Percentiles rank a stretch among this genome's conserved stretches.
Conservation (phyloP, 37 sponge, comb jelly and placozoan species). For the Theonella swinhoei region DNA sequence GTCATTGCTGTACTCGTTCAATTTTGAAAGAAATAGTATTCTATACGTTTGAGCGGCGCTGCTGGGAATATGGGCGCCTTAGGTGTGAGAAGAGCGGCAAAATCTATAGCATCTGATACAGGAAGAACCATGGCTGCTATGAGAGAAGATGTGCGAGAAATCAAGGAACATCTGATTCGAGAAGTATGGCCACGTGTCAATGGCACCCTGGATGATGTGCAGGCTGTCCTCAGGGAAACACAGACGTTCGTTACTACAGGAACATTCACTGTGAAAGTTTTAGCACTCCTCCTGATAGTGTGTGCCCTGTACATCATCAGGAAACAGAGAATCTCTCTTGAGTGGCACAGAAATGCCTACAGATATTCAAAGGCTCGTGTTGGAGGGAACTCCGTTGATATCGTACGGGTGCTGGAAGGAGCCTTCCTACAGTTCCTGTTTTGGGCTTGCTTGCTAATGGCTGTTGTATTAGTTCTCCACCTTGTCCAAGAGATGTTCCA, state of each 20-base stretch:
- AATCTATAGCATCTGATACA: neutral
- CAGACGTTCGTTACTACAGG: constrained; percentile 3
- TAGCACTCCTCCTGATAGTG: neutral
- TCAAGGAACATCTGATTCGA: neutral
- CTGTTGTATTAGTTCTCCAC: neutral
- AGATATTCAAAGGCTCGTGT: neutral
- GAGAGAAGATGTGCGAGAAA: neutral
- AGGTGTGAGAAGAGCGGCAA: neutral
- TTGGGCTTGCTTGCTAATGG: neutral
- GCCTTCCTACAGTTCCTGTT: constrained; percentile 3
- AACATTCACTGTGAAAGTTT: neutral
- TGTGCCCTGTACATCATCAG: neutral
- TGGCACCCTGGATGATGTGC: neutral
- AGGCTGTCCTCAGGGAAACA: neutral
- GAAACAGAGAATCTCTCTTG: neutral
- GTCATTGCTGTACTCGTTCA: too few relatives aligned
- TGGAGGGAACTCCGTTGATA: neutral
- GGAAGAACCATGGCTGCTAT: neutral
- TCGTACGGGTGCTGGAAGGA: neutral
- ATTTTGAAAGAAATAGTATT: too few relatives aligned
- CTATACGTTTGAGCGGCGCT: too few relatives aligned
- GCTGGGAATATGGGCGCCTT: too few relatives aligned
- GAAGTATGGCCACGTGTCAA: neutral
- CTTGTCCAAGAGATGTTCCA: constrained; percentile 9
- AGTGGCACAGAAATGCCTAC: constrained; percentile 1